Base-by-base conservation (phyloP, 2,797 vertebrate genomes). In the Hydrocynus forskahlii region DNA sequence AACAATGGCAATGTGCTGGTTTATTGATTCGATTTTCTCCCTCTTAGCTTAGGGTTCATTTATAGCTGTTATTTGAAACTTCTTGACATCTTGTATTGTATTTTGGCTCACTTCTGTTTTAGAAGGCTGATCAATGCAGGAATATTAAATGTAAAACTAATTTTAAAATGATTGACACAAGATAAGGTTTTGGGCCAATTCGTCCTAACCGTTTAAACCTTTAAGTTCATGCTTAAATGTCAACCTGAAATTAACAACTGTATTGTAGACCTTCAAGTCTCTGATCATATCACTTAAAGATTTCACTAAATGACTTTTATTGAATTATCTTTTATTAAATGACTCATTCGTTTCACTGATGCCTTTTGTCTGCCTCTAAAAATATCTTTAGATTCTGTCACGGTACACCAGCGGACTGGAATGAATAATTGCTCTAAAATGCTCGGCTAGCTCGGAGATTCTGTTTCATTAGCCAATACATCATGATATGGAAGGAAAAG, bases 21-120 rank as follows among this genome's bases (percentile, higher is more conserved):
- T 81, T 55, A 59, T 66, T 78, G 69, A 45, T 72, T 72, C 38
- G 12, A 80, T 52, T 54, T 19, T 19, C 21, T 52, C 17, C 25
- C 52, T 57, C 25, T 78, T 12, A 63, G 57, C 78, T 73, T 64
- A 72, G 23, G 50, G 62, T 38, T 71, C 13, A 73, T 73, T 57
- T 73, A 40, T 4, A 9, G 17, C 4, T n/a, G 29, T 8, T 52
- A 54, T 17, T 43, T 52, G 8, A 52, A 71, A 52, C 13, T 29
- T 29, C 29, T 29, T 71, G 48, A 71, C 23, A 29, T 35, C 16
- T 50, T 50, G 8, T 16, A 19, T 35, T 71, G 40, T 21, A 43
- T 14, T 21, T 45, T n/a, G n/a, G 25, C 23, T 45, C 14, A 21
- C 10, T 60, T 35, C 9, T 64, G 16, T 17, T 70, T 69, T 35